A percentile compares a stretch with the other conserved stretches of the same genome.
Conservation (phyloP, 2,797 vertebrate genomes). For the Peromyscus aztecus region DNA sequence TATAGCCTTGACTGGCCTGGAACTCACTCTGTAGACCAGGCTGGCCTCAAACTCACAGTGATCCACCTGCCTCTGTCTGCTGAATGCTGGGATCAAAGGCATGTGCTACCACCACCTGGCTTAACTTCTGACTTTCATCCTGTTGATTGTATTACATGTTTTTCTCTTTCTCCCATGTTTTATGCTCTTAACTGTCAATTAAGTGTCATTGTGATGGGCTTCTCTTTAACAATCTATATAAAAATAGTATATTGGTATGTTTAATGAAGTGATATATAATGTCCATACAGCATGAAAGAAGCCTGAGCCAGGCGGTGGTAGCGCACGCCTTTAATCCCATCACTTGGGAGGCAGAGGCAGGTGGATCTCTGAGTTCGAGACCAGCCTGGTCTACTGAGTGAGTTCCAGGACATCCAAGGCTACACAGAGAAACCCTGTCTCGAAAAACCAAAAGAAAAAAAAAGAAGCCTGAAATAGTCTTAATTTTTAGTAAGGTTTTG, state of each 20-base stretch:
- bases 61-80: not conserved
- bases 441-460: too few species aligned
- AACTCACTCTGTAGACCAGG: not conserved
- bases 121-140: constrained; percentile 41
- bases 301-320: not conserved
- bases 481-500: not conserved
- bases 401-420: too few species aligned
- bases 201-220: not conserved
- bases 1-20: not conserved
- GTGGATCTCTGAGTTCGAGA: too few species aligned
- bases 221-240: not conserved
- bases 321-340: too few species aligned
- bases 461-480: constrained; percentile 3
- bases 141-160: constrained; percentile 32
- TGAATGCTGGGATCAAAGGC: not conserved
- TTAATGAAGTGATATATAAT: constrained; percentile 37
- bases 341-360: too few species aligned
- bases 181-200: not conserved
- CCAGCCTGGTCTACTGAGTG: too few species aligned
- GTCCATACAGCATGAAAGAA: not conserved
- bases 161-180: not conserved
- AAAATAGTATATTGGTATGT: constrained; percentile 5
- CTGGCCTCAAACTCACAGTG: not conserved
- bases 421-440: too few species aligned
- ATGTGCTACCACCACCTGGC: not conserved